phyloP scores from a whole-genome alignment of 2,888 invertebrate species.

The Acleris sparsana region DNA sequence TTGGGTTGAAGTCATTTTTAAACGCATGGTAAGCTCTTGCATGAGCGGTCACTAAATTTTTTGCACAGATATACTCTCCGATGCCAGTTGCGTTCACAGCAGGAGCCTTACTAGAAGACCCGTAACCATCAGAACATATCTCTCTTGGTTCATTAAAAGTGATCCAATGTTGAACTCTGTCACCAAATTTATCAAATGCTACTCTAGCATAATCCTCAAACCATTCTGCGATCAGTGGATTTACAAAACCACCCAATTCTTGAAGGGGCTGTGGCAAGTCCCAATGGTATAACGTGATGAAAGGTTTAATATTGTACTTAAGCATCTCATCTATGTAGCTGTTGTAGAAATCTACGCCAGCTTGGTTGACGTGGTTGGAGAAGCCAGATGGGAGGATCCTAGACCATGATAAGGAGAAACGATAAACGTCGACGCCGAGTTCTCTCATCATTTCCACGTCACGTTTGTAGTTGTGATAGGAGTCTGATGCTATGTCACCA shows the following conservation, averaged over 20 bases:
- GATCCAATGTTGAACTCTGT: conserved; percentile 70
- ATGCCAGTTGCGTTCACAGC: conserved; percentile 55
- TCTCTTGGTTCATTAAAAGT: conserved; percentile 75
- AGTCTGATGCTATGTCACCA: conserved; percentile 79
- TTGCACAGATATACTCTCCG: conserved; percentile 65
- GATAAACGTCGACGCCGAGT: conserved; percentile 55
- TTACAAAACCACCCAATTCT: conserved; percentile 70
- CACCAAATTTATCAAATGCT: conserved; percentile 58
- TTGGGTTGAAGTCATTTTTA: conserved; percentile 27
- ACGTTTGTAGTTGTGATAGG: conserved; percentile 78
- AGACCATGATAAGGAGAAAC: conserved; percentile 82
- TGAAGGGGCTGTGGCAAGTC: conserved; percentile 67
- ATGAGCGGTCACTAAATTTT: conserved; percentile 75
- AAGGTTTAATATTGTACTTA: conserved; percentile 79
- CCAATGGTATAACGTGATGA: conserved; percentile 72
- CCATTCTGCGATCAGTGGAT: conserved; percentile 55
- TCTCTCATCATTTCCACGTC: conserved; percentile 51
- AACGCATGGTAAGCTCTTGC: conserved; percentile 55
- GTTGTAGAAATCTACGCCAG: conserved; percentile 80
- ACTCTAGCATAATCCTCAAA: conserved; percentile 63
- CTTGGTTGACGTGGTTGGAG: conserved; percentile 50
- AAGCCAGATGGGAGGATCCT: conserved; percentile 80
- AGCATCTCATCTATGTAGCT: conserved; percentile 77
- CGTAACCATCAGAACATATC: conserved; percentile 59
- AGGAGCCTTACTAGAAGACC: conserved; percentile 45